Conservation (phyloP, 2,888 invertebrate genomes). For the Xanthorhoe designata region DNA sequence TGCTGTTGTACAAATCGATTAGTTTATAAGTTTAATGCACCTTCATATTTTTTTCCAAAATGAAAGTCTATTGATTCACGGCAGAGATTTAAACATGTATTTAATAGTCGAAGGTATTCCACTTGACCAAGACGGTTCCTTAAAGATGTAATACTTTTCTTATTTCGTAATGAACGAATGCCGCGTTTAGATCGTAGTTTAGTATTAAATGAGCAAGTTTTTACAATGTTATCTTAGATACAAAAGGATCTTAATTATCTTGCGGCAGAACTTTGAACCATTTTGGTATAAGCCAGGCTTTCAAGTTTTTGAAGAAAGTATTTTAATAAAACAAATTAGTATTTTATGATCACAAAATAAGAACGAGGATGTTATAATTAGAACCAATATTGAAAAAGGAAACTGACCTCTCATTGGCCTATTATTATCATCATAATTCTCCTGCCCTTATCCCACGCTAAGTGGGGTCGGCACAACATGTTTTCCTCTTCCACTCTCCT, state of each 20-base stretch:
- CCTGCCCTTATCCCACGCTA: too few species aligned
- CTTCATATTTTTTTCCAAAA: too few species aligned
- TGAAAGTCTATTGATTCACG: too few species aligned
- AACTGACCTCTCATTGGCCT: not conserved
- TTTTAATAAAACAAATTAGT: not conserved
- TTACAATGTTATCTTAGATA: not conserved
- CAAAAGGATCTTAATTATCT: constrained; percentile 1
- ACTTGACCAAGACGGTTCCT: too few species aligned
- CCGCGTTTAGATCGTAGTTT: not conserved
- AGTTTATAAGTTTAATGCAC: too few species aligned
- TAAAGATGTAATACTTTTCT: too few species aligned
- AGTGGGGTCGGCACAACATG: too few species aligned
- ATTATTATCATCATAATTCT: too few species aligned
- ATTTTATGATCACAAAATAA: not conserved
- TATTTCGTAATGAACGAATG: not conserved
- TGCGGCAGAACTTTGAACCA: constrained; percentile 1
- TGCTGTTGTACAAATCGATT: too few species aligned
- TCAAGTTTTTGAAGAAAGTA: not conserved
- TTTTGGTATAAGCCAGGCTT: not conserved
- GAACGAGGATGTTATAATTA: not conserved
- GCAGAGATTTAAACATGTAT: too few species aligned
- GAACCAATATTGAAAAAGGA: not conserved
- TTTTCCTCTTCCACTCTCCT: too few species aligned
- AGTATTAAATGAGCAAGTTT: not conserved
- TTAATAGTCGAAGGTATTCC: too few species aligned